Percentiles rank a stretch among this genome's conserved stretches.
These are phyloP conservation scores for Drosophila eohydei DNA, from an alignment of 2,888 invertebrate species.

Conservation along the genomic window DNA sequence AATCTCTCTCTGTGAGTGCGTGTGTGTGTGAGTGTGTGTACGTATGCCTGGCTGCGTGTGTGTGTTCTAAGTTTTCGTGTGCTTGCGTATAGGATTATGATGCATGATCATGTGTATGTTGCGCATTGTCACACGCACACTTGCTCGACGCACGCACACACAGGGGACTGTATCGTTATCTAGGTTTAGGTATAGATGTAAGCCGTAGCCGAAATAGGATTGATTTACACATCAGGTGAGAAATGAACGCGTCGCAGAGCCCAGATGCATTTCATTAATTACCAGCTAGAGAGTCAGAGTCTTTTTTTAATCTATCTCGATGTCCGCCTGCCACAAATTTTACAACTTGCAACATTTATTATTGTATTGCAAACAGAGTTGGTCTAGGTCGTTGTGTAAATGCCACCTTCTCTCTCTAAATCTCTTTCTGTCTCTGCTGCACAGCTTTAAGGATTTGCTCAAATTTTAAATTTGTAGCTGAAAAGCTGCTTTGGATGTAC, in stretches of 20 bases:
- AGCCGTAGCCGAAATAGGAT: conserved; percentile 67
- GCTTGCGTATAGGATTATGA: conserved; percentile 75
- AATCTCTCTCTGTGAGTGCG: conserved; percentile 56
- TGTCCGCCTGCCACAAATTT: background rate
- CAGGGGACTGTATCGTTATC: conserved; percentile 50
- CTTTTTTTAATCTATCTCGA: background rate
- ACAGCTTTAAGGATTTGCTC: background rate
- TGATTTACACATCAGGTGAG: conserved; percentile 82
- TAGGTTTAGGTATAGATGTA: conserved; percentile 29
- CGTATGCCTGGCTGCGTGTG: conserved; percentile 15
- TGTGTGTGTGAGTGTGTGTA: conserved; percentile 16
- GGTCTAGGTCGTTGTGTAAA: background rate
- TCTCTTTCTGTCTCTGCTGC: background rate
- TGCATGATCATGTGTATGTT: conserved; percentile 75
- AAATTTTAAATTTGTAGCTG: background rate
- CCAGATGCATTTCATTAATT: conserved; percentile 69
- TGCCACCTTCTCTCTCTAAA: background rate
- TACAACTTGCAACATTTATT: background rate
- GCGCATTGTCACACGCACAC: conserved; percentile 70
- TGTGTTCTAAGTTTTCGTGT: conserved; percentile 52
- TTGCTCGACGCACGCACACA: conserved; percentile 35
- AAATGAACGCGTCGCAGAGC: conserved; percentile 49
- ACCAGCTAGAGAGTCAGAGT: conserved; percentile 13
- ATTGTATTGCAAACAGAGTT: background rate
- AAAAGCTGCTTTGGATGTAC: background rate